Conservation (phyloP, 2,888 invertebrate genomes). For the Limnephilus auricula region DNA sequence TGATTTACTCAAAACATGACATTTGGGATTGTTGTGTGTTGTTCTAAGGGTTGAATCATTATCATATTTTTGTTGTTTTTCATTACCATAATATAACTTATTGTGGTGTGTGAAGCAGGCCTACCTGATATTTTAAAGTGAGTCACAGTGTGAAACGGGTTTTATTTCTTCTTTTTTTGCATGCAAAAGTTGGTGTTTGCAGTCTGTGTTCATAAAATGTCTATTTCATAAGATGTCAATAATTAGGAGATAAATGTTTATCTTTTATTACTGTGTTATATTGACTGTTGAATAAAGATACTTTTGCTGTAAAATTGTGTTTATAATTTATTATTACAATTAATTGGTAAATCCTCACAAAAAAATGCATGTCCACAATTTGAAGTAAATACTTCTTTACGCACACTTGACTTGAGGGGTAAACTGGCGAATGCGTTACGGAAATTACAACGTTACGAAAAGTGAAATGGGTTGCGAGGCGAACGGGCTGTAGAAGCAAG, state of each 20-base stretch:
- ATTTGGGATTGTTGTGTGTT: not conserved
- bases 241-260: not conserved
- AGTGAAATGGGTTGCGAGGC: too few relatives aligned
- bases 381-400: too few relatives aligned
- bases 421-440: too few relatives aligned
- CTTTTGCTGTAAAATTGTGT: constrained; percentile 2
- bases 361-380: not conserved
- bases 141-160: not conserved
- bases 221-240: not conserved
- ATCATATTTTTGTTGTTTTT: not conserved
- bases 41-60: not conserved
- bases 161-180: not conserved
- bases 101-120: not conserved
- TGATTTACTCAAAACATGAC: not conserved
- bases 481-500: too few relatives aligned
- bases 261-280: not conserved
- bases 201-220: not conserved
- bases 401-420: too few relatives aligned
- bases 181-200: not conserved
- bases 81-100: not conserved
- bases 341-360: not conserved
- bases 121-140: not conserved
- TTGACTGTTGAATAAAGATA: not conserved
- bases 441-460: too few relatives aligned
- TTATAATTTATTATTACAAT: not conserved